Percentiles rank a stretch among this genome's conserved stretches.
Evolutionary conservation across 2,113 vertebrate genomes (phyloP).

Genomic region (Conger conger): DNA sequence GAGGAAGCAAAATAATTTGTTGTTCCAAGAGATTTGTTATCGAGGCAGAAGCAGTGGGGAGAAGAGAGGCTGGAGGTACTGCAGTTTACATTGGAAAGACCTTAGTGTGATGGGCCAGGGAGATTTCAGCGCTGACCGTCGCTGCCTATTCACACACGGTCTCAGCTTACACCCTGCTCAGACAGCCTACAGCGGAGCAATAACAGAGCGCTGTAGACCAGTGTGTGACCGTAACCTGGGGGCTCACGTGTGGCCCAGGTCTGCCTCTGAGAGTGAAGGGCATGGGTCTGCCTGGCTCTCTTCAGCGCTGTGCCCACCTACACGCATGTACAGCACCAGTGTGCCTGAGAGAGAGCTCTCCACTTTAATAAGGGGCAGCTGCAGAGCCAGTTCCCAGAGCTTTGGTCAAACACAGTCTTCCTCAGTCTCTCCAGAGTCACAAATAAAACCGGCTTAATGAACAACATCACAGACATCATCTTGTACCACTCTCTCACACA

Average conservation of each 20-base stretch:
- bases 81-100: slow-evolving; percentile 16
- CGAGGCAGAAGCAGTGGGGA: neutral
- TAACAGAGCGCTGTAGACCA: slow-evolving; percentile 11
- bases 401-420: slow-evolving; percentile 17
- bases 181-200: slow-evolving; percentile 11
- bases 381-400: slow-evolving; percentile 52
- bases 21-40: slow-evolving; percentile 8
- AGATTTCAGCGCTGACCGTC: slow-evolving; percentile 16
- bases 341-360: slow-evolving; percentile 7
- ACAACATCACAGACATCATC: slow-evolving; percentile 19
- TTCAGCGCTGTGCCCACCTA: slow-evolving; percentile 26
- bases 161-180: neutral
- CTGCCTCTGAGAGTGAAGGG: neutral
- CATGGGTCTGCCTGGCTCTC: neutral
- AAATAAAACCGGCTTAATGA: slow-evolving; percentile 32
- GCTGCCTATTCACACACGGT: slow-evolving; percentile 8
- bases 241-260: neutral
- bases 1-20: neutral
- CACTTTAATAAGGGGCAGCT: slow-evolving; percentile 70
- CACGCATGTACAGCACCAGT: slow-evolving; percentile 68
- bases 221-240: neutral
- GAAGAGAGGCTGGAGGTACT: neutral
- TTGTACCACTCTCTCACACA: slow-evolving; percentile 23
- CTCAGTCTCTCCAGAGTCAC: slow-evolving; percentile 27
- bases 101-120: slow-evolving; percentile 9